phyloP scores from a whole-genome alignment of 2,113 vertebrate genomes.

The Peromyscus leucopus region DNA sequence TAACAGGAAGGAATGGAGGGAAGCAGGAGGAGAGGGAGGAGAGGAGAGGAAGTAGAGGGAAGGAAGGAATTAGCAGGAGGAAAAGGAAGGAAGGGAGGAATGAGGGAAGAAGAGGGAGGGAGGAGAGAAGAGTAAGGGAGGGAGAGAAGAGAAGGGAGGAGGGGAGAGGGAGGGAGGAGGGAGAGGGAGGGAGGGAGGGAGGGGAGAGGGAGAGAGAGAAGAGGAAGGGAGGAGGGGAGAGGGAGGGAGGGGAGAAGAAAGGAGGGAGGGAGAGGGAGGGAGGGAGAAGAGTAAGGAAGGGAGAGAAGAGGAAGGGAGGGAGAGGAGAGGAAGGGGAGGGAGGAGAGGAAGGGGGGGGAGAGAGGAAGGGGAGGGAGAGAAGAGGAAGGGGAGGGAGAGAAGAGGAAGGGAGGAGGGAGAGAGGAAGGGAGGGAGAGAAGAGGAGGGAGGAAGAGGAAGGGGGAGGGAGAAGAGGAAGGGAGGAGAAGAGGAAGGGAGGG shows the following conservation, averaged over 20 bases:
- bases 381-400: neutral
- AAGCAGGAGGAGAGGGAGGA: neutral
- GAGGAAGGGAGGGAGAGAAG: neutral
- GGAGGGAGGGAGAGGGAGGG: neutral
- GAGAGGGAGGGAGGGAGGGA: too few species aligned
- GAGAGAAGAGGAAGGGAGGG: neutral
- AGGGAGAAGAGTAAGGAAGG: too few species aligned
- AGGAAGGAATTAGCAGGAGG: neutral
- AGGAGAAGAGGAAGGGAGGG: neutral
- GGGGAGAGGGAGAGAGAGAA: neutral
- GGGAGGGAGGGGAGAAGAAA: neutral
- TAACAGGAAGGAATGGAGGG: neutral
- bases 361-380: neutral
- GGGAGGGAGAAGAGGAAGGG: neutral
- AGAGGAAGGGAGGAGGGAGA: too few species aligned
- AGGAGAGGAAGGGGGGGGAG: neutral
- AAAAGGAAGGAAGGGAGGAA: neutral
- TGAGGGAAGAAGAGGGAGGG: too few species aligned
- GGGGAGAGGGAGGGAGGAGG: neutral
- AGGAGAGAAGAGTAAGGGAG: neutral
- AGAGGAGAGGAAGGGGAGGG: rapidly evolving
- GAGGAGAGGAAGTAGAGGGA: neutral
- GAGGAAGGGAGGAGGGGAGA: rapidly evolving
- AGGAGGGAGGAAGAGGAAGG: neutral
- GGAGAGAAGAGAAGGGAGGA: neutral